Evolutionary conservation across 1,140 invertebrate genomes (phyloP).

Genomic region (Delia radicum): DNA sequence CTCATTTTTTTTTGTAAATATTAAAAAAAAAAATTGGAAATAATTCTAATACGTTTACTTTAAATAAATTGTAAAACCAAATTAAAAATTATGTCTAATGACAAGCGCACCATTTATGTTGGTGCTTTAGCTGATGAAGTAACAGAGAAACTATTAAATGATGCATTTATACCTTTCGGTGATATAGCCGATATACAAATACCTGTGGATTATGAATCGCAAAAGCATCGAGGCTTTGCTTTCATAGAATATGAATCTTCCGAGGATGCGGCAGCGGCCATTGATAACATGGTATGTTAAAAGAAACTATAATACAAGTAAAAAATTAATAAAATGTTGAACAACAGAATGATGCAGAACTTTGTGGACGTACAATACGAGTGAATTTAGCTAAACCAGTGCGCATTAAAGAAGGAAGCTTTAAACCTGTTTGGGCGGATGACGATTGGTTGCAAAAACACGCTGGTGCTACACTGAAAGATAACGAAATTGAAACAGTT

Average conservation of each 20-base stretch:
- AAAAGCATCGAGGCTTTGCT: constrained; percentile 96
- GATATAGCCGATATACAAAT: constrained; percentile 97
- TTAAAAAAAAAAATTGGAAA: neutral
- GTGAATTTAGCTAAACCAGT: constrained; percentile 97
- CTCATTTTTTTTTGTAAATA: neutral
- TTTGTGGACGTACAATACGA: constrained; percentile 95
- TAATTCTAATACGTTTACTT: neutral
- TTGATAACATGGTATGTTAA: constrained; percentile 93
- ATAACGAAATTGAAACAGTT: constrained; percentile 58
- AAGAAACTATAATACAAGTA: neutral
- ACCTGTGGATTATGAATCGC: constrained; percentile 96
- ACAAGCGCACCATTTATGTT: constrained; percentile 77
- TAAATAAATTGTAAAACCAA: neutral
- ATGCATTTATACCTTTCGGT: constrained; percentile 97
- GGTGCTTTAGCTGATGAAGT: constrained; percentile 97
- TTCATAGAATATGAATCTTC: constrained; percentile 96
- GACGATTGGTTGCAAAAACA: constrained; percentile 95
- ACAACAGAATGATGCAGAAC: constrained; percentile 92
- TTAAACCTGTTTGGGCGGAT: constrained; percentile 94
- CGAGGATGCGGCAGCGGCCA: constrained; percentile 94
- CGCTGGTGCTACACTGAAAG: constrained; percentile 79
- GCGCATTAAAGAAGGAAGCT: constrained; percentile 91
- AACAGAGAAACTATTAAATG: constrained; percentile 91
- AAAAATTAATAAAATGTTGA: neutral
- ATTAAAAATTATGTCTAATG: constrained; percentile 57